Conservation (phyloP, 2,888 invertebrate species). For the Cataglyphis livida region DNA sequence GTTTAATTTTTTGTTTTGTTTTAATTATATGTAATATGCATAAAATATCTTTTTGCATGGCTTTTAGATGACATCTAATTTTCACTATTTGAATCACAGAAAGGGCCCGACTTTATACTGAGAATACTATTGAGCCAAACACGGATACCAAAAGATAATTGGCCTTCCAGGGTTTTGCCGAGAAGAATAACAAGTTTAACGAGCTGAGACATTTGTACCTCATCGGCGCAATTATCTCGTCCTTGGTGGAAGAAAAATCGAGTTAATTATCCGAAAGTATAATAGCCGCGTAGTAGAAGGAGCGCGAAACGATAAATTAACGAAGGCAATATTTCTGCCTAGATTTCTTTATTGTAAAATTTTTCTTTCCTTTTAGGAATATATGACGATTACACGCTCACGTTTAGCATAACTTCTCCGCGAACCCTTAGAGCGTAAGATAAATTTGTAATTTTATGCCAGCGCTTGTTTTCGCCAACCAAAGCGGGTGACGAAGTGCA, state of each 20-base stretch:
- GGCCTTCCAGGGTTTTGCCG: constrained; percentile 62
- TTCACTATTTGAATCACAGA: not conserved
- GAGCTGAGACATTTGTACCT: constrained; percentile 76
- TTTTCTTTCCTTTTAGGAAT: constrained; percentile 55
- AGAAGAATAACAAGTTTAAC: constrained; percentile 75
- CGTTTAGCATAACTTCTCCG: constrained; percentile 41
- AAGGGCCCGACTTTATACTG: not conserved
- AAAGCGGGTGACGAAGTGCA: constrained; percentile 45
- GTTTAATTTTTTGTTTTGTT: not conserved
- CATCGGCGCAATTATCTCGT: constrained; percentile 75
- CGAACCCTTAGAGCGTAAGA: constrained; percentile 18
- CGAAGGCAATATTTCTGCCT: constrained; percentile 74
- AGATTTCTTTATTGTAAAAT: constrained; percentile 58
- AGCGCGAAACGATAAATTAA: constrained; percentile 73
- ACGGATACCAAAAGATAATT: constrained; percentile 62
- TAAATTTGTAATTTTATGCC: constrained; percentile 53
- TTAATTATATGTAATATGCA: not conserved
- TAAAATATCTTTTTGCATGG: not conserved
- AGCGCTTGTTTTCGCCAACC: constrained; percentile 32
- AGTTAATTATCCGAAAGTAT: constrained; percentile 77
- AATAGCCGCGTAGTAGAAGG: constrained; percentile 66
- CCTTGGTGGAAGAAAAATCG: constrained; percentile 74
- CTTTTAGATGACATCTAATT: not conserved
- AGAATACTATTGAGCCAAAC: constrained; percentile 35
- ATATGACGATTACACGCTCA: constrained; percentile 60